Evolutionary conservation across 2,113 vertebrate genomes (phyloP), one percentile per base, ranked within the genome.

Genomic region (Pluvianellus socialis): DNA sequence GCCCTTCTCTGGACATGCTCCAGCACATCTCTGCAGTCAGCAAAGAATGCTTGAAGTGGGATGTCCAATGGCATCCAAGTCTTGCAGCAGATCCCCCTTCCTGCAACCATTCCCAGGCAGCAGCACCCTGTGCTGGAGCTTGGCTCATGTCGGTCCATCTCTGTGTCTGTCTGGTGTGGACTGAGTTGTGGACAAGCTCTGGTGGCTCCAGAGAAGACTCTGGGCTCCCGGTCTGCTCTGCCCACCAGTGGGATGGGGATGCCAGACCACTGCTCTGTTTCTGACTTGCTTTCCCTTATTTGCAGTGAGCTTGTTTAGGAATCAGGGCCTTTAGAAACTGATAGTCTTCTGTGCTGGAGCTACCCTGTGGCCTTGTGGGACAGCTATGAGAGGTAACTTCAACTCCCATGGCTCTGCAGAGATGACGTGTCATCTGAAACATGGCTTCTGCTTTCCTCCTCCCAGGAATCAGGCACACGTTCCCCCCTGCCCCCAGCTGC

Each of bases 81-180:
- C n/a, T 61, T 40, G 62, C 28, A 47, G 71, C 10, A 27, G 20
- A 32, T 90, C 38, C 35, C 53, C 17, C 19, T 59, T 82, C 45
- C 67, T 0, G 2, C 28, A 28, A 6, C 49, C n/a, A 16, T 24
- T 50, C 26, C 42, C 0, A 1, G 16, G 74, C 49, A 49, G 58
- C 20, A 81, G 67, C 20, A 26, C 13, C 35, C 35, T 14, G 17
- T 52, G 53, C 45, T 30, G 44, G 42, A 77, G 50, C 9, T 26
- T 63, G 42, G 14, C 58, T 5, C 0, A 13, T 12, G n/a, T 76
- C 2, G 2, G 20, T 30, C 55, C 2, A 0, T 30, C 40, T 55
- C 40, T 55, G 42, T 20, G 23, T 40, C 72, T 70, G 52, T 23
- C 40, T 75, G 42, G 9, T 65, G 50, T 35, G 65, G 55, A 24